phyloP scores from a whole-genome alignment of 2,113 vertebrate genomes.

The Ceyx cyanopectus region DNA sequence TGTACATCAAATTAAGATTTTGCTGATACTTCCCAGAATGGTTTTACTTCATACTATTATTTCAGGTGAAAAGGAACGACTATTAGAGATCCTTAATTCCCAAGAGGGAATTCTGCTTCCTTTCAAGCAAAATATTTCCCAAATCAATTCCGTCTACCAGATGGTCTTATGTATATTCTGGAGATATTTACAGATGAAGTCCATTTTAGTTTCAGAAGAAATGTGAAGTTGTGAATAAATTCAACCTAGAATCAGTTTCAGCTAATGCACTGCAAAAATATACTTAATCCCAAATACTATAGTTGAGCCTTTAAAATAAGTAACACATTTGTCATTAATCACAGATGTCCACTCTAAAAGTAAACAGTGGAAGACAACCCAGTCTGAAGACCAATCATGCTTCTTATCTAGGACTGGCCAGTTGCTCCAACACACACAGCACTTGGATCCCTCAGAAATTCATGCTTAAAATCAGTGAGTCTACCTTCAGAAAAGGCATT shows the following conservation, averaged over 20 bases:
- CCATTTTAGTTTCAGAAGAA: neutral
- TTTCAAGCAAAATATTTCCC: slow-evolving; percentile 35
- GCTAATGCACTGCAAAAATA: neutral
- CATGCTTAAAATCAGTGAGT: neutral
- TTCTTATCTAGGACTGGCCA: neutral
- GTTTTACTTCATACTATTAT: slow-evolving; percentile 32
- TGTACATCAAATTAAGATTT: slow-evolving; percentile 14
- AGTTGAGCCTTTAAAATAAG: neutral
- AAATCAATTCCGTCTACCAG: neutral
- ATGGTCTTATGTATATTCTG: neutral
- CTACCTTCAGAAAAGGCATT: neutral
- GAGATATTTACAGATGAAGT: neutral
- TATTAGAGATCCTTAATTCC: neutral
- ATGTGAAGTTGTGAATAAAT: neutral
- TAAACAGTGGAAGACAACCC: neutral
- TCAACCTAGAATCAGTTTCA: neutral
- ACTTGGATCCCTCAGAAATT: neutral
- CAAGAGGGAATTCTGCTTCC: slow-evolving; percentile 32
- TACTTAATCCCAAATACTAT: neutral
- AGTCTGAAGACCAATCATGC: neutral
- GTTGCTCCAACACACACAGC: neutral
- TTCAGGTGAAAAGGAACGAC: slow-evolving; percentile 55
- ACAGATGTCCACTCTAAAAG: neutral
- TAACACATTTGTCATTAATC: neutral
- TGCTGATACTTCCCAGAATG: slow-evolving; percentile 41